phyloP scores from a whole-genome alignment of 35 echinoderm and acorn worm species.

The Ptychodera flava region DNA sequence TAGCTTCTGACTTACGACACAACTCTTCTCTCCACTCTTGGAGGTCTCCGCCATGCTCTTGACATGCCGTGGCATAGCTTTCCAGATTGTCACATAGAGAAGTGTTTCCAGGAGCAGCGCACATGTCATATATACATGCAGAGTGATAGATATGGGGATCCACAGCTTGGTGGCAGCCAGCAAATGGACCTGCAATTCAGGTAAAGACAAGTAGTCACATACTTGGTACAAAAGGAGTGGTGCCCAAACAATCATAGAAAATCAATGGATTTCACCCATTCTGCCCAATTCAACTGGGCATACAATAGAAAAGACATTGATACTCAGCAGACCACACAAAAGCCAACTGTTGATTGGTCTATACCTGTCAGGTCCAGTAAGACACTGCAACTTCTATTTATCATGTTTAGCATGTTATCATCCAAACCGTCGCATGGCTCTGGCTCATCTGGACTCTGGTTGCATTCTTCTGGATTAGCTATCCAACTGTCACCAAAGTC shows the following conservation, averaged over 20 bases:
- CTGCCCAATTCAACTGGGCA: no score
- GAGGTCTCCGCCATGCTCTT: constrained; percentile 60
- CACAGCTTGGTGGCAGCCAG: constrained; percentile 49
- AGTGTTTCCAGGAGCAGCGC: constrained; percentile 41
- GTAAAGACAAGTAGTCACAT: no score
- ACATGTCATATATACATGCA: constrained; percentile 69
- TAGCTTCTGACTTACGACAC: constrained; percentile 92
- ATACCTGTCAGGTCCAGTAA: constrained; percentile 8
- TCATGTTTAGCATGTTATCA: background rate
- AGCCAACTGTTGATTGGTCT: no score
- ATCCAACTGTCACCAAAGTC: constrained; percentile 61
- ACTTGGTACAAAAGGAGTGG: no score
- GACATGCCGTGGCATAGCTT: constrained; percentile 57
- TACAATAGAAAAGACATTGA: no score
- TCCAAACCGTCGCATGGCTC: constrained; percentile 23
- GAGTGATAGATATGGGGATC: constrained; percentile 48
- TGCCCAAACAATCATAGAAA: no score
- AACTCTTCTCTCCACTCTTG: constrained; percentile 70
- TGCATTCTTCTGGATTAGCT: constrained; percentile 27
- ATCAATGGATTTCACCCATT: no score
- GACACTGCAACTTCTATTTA: background rate
- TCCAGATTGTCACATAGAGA: constrained; percentile 51
- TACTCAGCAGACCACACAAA: no score
- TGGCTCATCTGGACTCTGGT: constrained; percentile 22
- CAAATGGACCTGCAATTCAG: constrained; percentile 70